Conservation (phyloP, 2,113 vertebrate species). For the Charina bottae region DNA sequence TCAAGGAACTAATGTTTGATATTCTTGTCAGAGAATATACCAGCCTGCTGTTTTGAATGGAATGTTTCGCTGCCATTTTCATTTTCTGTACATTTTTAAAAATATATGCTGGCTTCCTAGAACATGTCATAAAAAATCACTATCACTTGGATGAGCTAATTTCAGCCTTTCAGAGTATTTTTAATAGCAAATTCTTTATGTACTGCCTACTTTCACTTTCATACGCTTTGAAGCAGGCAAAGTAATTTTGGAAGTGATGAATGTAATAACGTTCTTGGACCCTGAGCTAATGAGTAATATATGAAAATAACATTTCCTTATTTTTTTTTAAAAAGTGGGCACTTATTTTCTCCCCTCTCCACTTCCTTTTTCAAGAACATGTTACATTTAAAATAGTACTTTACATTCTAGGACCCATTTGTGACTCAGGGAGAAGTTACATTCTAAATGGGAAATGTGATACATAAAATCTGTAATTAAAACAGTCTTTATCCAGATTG, state of each 20-base stretch:
- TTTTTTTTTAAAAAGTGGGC: too few species aligned
- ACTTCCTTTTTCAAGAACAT: not conserved
- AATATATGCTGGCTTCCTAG: not conserved
- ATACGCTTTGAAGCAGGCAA: not conserved
- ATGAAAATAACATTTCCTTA: slow-evolving; percentile 42
- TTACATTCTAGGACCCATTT: slow-evolving; percentile 16
- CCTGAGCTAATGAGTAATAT: slow-evolving; percentile 24
- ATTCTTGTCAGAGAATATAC: not conserved
- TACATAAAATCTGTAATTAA: slow-evolving; percentile 20
- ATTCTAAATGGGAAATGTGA: slow-evolving; percentile 23
- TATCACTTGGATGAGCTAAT: not conserved
- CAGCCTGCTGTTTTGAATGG: not conserved
- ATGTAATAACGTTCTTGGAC: slow-evolving; percentile 31
- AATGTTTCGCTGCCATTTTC: not conserved
- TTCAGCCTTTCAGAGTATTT: not conserved
- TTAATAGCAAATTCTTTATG: not conserved
- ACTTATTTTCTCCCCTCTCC: not conserved
- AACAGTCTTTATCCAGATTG: slow-evolving; percentile 24
- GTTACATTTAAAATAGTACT: slow-evolving; percentile 24
- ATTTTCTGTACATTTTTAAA: not conserved
- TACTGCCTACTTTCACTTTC: slow-evolving; percentile 15
- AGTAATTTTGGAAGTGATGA: slow-evolving; percentile 10
- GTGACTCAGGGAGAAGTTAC: slow-evolving; percentile 45
- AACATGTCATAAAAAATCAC: not conserved
- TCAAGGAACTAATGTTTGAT: not conserved